Evolutionary conservation across 2,113 vertebrate genomes (phyloP), one percentile per base, ranked within the genome.

Genomic region (Erythrolamprus reginae): DNA sequence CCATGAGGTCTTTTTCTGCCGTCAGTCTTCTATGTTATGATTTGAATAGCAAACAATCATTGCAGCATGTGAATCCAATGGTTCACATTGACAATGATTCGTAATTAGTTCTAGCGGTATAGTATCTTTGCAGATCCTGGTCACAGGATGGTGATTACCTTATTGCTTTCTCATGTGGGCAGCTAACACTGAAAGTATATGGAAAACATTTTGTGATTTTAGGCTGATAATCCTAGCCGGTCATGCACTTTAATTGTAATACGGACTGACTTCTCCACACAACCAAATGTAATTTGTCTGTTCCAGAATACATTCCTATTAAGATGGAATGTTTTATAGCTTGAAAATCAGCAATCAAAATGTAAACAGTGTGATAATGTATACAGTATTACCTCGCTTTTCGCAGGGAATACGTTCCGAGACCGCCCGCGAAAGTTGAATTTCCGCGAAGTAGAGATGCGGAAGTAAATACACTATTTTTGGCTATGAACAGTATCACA

Each of bases 331-430:
- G 53, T 82, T 94, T 85, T 90, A 77, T 89, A 94, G 92, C 92
- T 85, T 93, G 88, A 94, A 94, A 91, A 91, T 92, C 93, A 92
- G 91, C 55, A 47, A 26, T 70, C 92, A 92, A 89, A 93, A 94
- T 65, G 89, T 90, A 95, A 94, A 88, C 87, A 89, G 51, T 89
- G 89, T n/a, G 52, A 70, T 42, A 26, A 53, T 70, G 13, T 28
- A 86, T 10, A 23, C n/a, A n/a, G n/a, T n/a, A n/a, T n/a, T n/a
- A n/a, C n/a, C n/a, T n/a, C n/a, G n/a, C n/a, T n/a, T n/a, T n/a
- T n/a, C n/a, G n/a, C n/a, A n/a, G n/a, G n/a, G n/a, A n/a, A n/a
- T n/a, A n/a, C n/a, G n/a, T n/a, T n/a, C n/a, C n/a, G n/a, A n/a
- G n/a, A n/a, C n/a, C n/a, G n/a, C n/a, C n/a, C n/a, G n/a, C n/a